Base-by-base conservation (phyloP, 2,888 invertebrate genomes). In the Chydorus sphaericus region DNA sequence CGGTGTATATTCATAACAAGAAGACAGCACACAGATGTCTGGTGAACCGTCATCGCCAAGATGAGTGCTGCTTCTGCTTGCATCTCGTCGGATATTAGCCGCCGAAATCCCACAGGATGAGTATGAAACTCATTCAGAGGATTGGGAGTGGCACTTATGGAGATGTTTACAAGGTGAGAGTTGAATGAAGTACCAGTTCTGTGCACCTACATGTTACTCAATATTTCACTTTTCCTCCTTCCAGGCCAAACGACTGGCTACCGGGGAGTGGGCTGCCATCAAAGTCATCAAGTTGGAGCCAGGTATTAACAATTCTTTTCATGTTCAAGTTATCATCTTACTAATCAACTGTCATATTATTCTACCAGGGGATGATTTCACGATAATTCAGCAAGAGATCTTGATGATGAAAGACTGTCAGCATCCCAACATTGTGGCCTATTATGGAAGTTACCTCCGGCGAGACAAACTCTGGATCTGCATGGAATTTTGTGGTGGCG, bases 81-180 rank as follows among this genome's bases (percentile, higher is more conserved):
- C n/a, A 16, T n/a, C 16, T 87, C 89, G 71, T 87, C 90, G 70
- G 90, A 91, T 78, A 92, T 92, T 73, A 91, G 90, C 68, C 80
- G 90, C 68, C 80, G 89, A 68, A 92, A 92, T 79, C 92, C 92
- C 62, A n/a, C 90, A 92, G 74, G 91, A 92, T 75, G 97, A 98
- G 71, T 99, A 96, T 73, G 97, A 98, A n/a, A 73, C 81, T 98
- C 66, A 86, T 98, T 67, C 96, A 97, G 73, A 82, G 93, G 71
- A 96, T 99, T 71, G 98, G 98, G 68, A 93, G 94, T 72, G 98
- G 98, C 67, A 98, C 98, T 68, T 99, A 98, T 77, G 98, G 98
- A 65, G 97, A 97, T 82, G 96, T 97, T 70, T 97, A 94, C 76
- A 97, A 96, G 86, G 94, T 94, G n/a, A n/a, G n/a, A n/a, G n/a